Evolutionary conservation across 2,888 invertebrate genomes (phyloP), one percentile per base, ranked within the genome.

Genomic region (Junonia oenone): DNA sequence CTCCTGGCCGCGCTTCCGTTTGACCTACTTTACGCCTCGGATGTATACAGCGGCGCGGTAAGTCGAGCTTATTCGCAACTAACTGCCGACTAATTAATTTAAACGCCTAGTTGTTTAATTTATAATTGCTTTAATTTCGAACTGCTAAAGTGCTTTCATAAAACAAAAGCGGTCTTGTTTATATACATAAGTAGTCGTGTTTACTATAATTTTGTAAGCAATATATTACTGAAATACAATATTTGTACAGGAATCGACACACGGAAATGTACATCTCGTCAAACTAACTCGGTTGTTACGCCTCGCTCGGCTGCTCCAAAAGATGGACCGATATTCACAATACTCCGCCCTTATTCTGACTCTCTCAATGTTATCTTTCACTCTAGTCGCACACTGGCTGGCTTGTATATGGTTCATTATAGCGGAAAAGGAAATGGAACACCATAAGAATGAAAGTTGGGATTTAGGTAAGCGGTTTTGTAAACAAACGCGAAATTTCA

Each of bases 331-430:
- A 73, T 98, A 98, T 86, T 97, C 97, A 8, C 98, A 98, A 84
- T 98, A 98, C 88, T 97, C 97, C 63, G 97, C 97, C 53, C 95
- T 98, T 86, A 98, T 99, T 71, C 91, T 98, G 64, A 97, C 98
- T 9, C 92, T 99, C 61, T 91, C 98, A 70, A 98, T 99, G 98
- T 92, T 98, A 55, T 97, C 96, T 69, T 99, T 98, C 88, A 96
- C 97, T 40, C 91, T 98, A 68, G 94, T 98, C 51, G 98, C 98
- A 2, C 98, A 99, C 83, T 98, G 98, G 98, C 91, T 98, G 61
- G 98, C 98, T 11, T 98, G 98, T 83, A 94, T 98, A 69, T 99
- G 98, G 98, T 98, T 96, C 86, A 96, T 97, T 68, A 97, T 98
- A 68, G 98, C 98, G 6, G 96, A 96, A 72, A 95, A 95, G 75